Evolutionary conservation across 2,797 vertebrate genomes (phyloP).

Genomic region (Glossophaga mutica): DNA sequence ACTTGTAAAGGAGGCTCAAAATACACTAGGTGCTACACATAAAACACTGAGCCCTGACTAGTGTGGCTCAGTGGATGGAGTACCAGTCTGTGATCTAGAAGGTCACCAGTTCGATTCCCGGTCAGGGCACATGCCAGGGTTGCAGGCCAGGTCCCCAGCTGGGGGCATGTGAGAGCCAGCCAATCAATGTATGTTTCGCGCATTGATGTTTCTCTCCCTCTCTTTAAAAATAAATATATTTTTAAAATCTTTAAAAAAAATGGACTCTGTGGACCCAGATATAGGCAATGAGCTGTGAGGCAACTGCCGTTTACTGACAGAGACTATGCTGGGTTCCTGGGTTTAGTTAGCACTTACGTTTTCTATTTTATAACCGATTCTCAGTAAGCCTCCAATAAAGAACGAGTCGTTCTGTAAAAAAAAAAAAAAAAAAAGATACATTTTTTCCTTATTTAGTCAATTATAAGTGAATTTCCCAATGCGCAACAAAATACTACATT

Average conservation of each 20-base stretch:
- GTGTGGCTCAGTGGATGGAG: no score
- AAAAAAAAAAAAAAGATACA: constrained; percentile 22
- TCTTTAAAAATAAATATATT: no score
- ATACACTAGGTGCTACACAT: neutral
- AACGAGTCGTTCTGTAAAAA: constrained; percentile 72
- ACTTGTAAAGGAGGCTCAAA: constrained; percentile 13
- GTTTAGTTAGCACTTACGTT: constrained; percentile 80
- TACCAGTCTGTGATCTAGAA: no score
- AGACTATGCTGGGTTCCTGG: neutral
- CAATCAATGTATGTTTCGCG: no score
- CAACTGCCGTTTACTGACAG: neutral
- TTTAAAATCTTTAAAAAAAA: no score
- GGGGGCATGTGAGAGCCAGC: no score
- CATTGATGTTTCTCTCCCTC: no score
- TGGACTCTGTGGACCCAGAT: neutral
- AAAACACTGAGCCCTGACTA: neutral
- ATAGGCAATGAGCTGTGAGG: neutral
- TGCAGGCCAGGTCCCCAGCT: no score
- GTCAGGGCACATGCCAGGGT: no score
- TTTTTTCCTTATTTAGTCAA: neutral
- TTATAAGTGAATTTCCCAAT: constrained; percentile 18
- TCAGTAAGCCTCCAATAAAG: constrained; percentile 79
- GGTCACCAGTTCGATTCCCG: no score
- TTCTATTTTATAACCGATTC: constrained; percentile 79
- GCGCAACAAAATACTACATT: neutral